Percentiles rank a stretch among this genome's conserved stretches.
Evolutionary conservation across 2,797 vertebrate genomes (phyloP).

Genomic region (Gastrophryne carolinensis): DNA sequence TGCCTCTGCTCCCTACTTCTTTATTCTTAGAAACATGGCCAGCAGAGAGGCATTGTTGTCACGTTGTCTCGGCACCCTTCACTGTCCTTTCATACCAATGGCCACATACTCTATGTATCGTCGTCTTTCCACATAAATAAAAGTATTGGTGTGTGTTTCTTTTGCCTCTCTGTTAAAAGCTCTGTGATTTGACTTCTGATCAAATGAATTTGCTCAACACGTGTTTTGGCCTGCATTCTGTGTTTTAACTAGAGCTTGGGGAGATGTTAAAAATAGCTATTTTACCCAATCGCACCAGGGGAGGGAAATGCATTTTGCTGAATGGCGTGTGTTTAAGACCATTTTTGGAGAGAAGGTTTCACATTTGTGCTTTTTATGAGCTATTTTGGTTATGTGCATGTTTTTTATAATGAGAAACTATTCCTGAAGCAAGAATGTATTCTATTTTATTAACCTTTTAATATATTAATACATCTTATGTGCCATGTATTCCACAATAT

Average conservation of each 20-base stretch:
- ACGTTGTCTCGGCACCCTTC: too few species aligned
- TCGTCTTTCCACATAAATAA: not conserved
- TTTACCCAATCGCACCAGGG: not conserved
- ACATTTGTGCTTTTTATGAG: slow-evolving; percentile 14
- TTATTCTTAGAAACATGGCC: too few species aligned
- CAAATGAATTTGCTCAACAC: slow-evolving; percentile 15
- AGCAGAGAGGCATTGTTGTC: too few species aligned
- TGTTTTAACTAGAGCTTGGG: slow-evolving; percentile 26
- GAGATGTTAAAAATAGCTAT: slow-evolving; percentile 29
- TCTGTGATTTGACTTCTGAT: slow-evolving; percentile 1
- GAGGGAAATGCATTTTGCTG: not conserved
- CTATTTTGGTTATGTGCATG: not conserved
- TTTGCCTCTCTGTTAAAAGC: not conserved
- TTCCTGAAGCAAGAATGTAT: not conserved
- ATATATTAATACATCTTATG: not conserved
- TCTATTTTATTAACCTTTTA: not conserved
- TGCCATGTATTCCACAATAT: not conserved
- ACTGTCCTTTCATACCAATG: too few species aligned
- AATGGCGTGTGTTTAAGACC: not conserved
- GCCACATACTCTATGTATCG: too few species aligned
- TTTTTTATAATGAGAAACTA: not conserved
- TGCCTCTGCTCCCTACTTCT: too few species aligned
- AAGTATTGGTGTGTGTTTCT: not conserved
- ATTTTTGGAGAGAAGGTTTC: slow-evolving; percentile 22
- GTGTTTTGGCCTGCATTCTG: slow-evolving; percentile 17